Conservation (phyloP, 2,113 vertebrate genomes). For the Paratilapia polleni region DNA sequence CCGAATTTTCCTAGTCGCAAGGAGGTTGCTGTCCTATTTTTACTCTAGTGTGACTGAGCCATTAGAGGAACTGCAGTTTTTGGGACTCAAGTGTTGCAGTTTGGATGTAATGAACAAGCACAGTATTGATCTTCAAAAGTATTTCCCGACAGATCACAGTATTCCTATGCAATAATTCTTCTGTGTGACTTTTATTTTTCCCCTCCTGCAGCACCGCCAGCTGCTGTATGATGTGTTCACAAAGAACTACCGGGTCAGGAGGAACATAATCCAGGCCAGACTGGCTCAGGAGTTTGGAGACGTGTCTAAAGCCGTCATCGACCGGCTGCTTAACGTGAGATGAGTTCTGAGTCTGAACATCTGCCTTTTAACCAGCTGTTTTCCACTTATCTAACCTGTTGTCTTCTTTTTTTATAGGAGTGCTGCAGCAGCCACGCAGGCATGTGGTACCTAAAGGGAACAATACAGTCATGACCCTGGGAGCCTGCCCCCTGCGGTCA, state of each 20-base stretch:
- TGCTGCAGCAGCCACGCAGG: slow-evolving; percentile 93
- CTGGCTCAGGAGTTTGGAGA: slow-evolving; percentile 90
- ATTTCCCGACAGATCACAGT: too few species aligned
- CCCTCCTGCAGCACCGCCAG: slow-evolving; percentile 87
- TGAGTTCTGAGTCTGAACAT: rapidly evolving
- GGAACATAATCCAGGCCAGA: slow-evolving; percentile 86
- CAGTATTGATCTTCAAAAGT: too few species aligned
- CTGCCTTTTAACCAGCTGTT: too few species aligned
- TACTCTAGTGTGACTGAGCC: too few species aligned
- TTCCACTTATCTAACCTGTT: neutral
- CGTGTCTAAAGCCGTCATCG: slow-evolving; percentile 88
- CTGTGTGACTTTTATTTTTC: neutral
- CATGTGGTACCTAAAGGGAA: slow-evolving; percentile 99
- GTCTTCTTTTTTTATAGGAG: slow-evolving; percentile 83
- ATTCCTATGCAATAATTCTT: neutral
- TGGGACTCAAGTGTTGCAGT: too few species aligned
- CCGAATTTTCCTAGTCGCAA: too few species aligned
- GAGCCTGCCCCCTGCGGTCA: slow-evolving; percentile 31
- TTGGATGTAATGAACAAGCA: too few species aligned
- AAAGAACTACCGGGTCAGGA: slow-evolving; percentile 90
- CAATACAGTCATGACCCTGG: slow-evolving; percentile 92
- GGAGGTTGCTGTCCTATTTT: too few species aligned
- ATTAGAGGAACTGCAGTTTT: too few species aligned
- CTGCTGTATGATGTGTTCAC: slow-evolving; percentile 92
- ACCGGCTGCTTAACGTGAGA: slow-evolving; percentile 91